Evolutionary conservation across 1,140 invertebrate genomes (phyloP), one percentile per base, ranked within the genome.

Genomic region (Bombus picipes): DNA sequence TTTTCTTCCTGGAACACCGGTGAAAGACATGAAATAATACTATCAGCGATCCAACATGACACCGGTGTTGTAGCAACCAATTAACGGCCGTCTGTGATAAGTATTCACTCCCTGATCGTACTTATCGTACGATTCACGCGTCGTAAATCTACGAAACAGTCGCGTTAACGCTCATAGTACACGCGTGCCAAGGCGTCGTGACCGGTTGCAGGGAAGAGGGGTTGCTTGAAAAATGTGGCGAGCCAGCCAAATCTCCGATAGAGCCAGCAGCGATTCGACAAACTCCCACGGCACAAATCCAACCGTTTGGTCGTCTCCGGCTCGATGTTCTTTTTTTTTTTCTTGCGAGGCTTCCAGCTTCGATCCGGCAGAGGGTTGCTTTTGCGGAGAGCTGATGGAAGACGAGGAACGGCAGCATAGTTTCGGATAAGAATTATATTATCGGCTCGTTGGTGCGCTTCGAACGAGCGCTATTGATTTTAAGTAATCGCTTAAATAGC

Each of bases 401-500:
- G 59, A 32, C 59, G 41, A 57, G 39, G 15, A 22, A 25, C 39
- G 65, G 41, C 10, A 34, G 47, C 62, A 78, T 47, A 47, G 62
- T 68, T 83, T 32, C 18, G 74, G 62, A 65, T 83, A 83, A 83
- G 81, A 83, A 83, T 83, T 68, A 68, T 68, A 66, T 43, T 39
- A 53, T 41, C 28, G 84, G 81, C 71, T 72, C 25, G 47, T 88
- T 65, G 82, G 73, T 47, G 77, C 47, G 77, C 62, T 71, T 77
- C 73, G 83, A 88, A 89, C 83, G 87, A 83, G 82, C 90, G 90
- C 90, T 93, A 93, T 93, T 92, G 92, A 93, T 93, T 92, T 93
- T 92, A 91, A 92, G 92, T 92, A 93, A 92, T 93, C 87, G 92
- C 89, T 93, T 93, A 92, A 93, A 93, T 92, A 92, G 91, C 89